Conservation (phyloP, 2,888 invertebrate genomes). For the Boloria euphrosyne region DNA sequence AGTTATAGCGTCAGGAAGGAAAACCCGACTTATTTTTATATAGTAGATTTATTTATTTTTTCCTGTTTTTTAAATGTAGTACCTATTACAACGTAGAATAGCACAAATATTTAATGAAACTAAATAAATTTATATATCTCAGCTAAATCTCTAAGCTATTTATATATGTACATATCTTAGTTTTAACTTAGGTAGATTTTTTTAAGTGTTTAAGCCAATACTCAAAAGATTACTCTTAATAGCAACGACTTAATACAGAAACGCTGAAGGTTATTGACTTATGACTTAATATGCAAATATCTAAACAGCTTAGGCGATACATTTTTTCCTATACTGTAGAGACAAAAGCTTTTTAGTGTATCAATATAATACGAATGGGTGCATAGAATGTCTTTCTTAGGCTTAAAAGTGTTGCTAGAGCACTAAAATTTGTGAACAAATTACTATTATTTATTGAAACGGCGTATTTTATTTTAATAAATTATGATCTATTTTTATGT, state of each 20-base stretch:
- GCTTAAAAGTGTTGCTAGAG: slow-evolving; percentile 4
- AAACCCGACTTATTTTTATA: too few relatives aligned
- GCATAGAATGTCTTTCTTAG: background rate
- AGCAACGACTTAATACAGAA: background rate
- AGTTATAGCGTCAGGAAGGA: too few relatives aligned
- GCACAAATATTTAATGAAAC: too few relatives aligned
- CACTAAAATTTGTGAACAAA: background rate
- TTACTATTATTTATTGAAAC: background rate
- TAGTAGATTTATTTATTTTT: too few relatives aligned
- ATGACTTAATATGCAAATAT: slow-evolving; percentile 30
- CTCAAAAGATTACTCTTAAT: too few relatives aligned
- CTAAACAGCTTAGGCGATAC: slow-evolving; percentile 25
- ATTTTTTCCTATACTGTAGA: slow-evolving; percentile 18
- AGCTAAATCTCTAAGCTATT: too few relatives aligned
- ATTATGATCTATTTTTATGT: too few relatives aligned
- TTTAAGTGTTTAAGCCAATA: background rate
- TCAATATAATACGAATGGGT: slow-evolving; percentile 19
- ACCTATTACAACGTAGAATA: too few relatives aligned
- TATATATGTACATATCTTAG: too few relatives aligned
- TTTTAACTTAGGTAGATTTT: background rate
- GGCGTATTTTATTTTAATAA: too few relatives aligned
- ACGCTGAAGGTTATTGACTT: slow-evolving; percentile 32
- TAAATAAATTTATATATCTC: too few relatives aligned
- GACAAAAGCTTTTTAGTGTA: slow-evolving; percentile 23
- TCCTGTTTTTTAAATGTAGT: background rate